These are phyloP conservation scores for Antennarius maculatus DNA, from an alignment of 2,797 vertebrate genomes.

Conservation along the genomic window DNA sequence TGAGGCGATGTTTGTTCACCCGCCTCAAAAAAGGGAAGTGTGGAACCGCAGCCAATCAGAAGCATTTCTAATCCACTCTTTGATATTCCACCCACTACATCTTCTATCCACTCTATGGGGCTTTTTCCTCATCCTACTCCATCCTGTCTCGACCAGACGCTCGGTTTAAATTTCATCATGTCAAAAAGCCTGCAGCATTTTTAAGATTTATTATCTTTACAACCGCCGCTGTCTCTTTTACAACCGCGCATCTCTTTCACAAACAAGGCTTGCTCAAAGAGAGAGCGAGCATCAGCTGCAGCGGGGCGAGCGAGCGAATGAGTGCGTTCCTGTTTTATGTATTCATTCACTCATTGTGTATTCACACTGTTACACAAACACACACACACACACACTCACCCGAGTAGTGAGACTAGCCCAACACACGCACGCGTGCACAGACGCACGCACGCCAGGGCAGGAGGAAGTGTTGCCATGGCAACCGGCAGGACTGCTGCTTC, in stretches of 20 bases:
- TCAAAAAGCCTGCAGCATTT: neutral
- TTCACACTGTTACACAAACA: conserved; percentile 63
- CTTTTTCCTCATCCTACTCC: conserved; percentile 13
- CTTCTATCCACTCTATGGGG: conserved; percentile 34
- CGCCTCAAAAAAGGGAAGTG: conserved; percentile 40
- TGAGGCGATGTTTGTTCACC: conserved; percentile 41
- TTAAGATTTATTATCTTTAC: conserved; percentile 6
- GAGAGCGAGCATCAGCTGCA: conserved; percentile 31
- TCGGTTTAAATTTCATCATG: conserved; percentile 35
- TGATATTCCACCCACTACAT: conserved; percentile 70
- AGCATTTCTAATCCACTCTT: conserved; percentile 69
- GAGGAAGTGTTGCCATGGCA: conserved; percentile 87
- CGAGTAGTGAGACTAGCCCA: conserved; percentile 53
- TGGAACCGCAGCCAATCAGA: conserved; percentile 40
- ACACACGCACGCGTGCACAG: conserved; percentile 35
- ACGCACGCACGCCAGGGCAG: conserved; percentile 62
- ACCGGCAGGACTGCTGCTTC: conserved; percentile 79
- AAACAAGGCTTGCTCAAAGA: conserved; percentile 54
- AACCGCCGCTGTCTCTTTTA: too few species aligned
- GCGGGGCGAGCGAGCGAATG: conserved; percentile 28
- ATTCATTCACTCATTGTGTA: conserved; percentile 68
- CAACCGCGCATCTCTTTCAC: conserved; percentile 41
- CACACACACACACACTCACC: conserved; percentile 56
- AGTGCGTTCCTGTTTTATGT: conserved; percentile 35
- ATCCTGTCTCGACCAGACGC: conserved; percentile 24